Conservation (phyloP, 2,888 invertebrate genomes). For the Dorcus hopei region DNA sequence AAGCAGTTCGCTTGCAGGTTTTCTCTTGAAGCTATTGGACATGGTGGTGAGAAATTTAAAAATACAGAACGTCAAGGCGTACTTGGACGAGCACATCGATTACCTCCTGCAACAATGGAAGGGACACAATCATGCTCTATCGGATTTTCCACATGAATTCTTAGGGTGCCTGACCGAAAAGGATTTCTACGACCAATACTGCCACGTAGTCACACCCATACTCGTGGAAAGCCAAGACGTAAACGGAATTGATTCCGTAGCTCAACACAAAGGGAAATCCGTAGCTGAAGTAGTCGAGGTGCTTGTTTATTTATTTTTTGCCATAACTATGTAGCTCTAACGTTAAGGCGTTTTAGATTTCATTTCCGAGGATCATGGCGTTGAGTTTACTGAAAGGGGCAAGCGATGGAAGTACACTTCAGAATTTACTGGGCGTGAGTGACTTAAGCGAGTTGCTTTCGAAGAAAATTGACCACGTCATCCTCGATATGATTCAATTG, state of each 20-base stretch:
- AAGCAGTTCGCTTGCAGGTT: conserved; percentile 10
- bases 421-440: not conserved
- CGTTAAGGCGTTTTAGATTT: too few species aligned
- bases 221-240: conserved; percentile 44
- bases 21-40: conserved; percentile 28
- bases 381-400: too few species aligned
- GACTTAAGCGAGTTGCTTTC: conserved; percentile 38
- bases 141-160: conserved; percentile 44
- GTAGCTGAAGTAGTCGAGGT: conserved; percentile 38
- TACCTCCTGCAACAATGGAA: conserved; percentile 51
- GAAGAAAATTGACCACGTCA: conserved; percentile 48
- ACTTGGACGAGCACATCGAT: conserved; percentile 50
- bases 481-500: conserved; percentile 43
- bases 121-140: conserved; percentile 29
- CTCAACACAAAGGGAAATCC: conserved; percentile 30
- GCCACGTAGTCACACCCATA: conserved; percentile 46
- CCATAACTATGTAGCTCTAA: too few species aligned
- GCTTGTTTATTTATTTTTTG: conserved; percentile 24
- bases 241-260: conserved; percentile 35
- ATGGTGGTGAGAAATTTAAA: conserved; percentile 32
- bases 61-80: conserved; percentile 37
- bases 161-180: conserved; percentile 39
- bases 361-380: too few species aligned
- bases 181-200: conserved; percentile 48
- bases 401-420: not conserved